Evolutionary conservation across 1,140 invertebrate genomes (phyloP).

Genomic region (Caenorhabditis inopinata): DNA sequence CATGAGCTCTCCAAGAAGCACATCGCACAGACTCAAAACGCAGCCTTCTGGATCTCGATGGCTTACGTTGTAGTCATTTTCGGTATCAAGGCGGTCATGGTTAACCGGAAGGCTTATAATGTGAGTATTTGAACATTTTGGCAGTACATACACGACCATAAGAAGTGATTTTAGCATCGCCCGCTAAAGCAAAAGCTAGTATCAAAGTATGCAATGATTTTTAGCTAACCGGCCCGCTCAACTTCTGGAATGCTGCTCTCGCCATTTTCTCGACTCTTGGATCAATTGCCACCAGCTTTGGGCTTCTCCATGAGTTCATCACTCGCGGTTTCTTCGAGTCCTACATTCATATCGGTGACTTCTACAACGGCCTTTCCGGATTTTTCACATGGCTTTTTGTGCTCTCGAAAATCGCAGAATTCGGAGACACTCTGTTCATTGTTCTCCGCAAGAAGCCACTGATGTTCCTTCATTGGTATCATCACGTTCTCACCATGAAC

Average conservation of each 20-base stretch:
- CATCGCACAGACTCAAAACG: constrained; percentile 45
- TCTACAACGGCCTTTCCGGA: constrained; percentile 79
- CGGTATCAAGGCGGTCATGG: constrained; percentile 50
- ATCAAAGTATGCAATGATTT: no score
- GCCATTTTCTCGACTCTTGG: constrained; percentile 82
- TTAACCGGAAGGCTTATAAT: constrained; percentile 50
- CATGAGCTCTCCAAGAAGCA: constrained; percentile 48
- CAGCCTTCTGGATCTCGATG: constrained; percentile 54
- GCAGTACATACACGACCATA: neutral
- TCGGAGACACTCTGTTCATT: constrained; percentile 64
- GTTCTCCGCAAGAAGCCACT: constrained; percentile 61
- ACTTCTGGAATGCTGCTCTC: constrained; percentile 85
- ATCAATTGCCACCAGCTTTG: constrained; percentile 68
- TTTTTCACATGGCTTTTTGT: constrained; percentile 70
- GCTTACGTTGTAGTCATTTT: constrained; percentile 57
- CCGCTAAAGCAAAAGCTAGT: no score
- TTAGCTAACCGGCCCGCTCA: constrained; percentile 79
- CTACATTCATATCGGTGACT: constrained; percentile 71
- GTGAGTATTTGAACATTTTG: constrained; percentile 25
- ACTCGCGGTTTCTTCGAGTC: constrained; percentile 73
- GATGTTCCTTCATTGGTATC: constrained; percentile 73
- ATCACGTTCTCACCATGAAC: constrained; percentile 76
- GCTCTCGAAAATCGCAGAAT: constrained; percentile 65
- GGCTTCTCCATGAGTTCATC: constrained; percentile 59
- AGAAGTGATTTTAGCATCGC: no score